Conservation (phyloP, 2,797 vertebrate species). For the Psittacula echo region DNA sequence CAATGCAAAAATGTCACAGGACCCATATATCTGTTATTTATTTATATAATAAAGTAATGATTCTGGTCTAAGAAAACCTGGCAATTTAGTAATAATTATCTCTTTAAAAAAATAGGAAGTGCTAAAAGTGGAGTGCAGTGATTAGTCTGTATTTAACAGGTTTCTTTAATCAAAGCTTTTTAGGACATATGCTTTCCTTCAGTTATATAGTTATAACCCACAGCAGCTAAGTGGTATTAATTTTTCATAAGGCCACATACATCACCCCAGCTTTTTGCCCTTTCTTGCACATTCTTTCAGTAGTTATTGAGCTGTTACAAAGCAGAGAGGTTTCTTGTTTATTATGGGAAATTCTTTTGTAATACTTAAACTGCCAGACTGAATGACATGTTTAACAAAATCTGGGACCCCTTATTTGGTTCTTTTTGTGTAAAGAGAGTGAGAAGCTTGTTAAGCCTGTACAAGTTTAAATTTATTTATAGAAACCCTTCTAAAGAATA, state of each 20-base stretch:
- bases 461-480: conserved; percentile 12
- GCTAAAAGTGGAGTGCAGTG: neutral
- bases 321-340: neutral
- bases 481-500: conserved; percentile 30
- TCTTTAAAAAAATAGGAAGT: neutral
- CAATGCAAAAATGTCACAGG: neutral
- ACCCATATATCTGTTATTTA: neutral
- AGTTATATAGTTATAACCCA: neutral
- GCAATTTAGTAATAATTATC: neutral
- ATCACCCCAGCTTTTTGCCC: neutral
- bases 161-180: neutral
- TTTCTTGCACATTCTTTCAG: neutral
- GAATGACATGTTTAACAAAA: neutral
- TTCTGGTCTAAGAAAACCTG: neutral
- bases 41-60: neutral
- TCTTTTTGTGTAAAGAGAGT: neutral
- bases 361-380: neutral
- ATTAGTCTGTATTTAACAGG: neutral
- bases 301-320: neutral
- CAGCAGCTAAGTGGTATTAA: neutral
- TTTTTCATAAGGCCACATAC: neutral
- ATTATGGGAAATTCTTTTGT: neutral
- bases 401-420: neutral
- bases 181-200: neutral
- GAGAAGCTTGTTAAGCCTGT: neutral